Evolutionary conservation across 2,113 vertebrate species (phyloP), one percentile per base, ranked within the genome.

Genomic region (Cyprinodon tularosa): DNA sequence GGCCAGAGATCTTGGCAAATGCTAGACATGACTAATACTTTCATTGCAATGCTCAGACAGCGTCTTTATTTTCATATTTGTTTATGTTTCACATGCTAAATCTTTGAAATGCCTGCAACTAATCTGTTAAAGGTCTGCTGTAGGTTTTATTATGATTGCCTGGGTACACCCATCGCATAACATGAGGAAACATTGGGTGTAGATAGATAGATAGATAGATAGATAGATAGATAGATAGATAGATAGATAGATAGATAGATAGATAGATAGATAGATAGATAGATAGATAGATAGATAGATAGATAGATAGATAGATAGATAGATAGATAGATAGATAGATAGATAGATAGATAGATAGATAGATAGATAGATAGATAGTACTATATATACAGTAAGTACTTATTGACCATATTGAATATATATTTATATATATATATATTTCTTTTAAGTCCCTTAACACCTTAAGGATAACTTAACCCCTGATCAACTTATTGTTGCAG

Each of bases 101-200:
- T 57, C 71, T 88, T 78, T 90, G 64, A 77, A 89, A 80, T 88
- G 44, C 89, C 90, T 92, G 88, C 84, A 67, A 9, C 90, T 83
- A 91, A 93, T 93, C 91, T 76, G 37, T 75, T 82, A 74, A 90
- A 88, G 87, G 89, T 89, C 92, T 76, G 76, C 81, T 83, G 69
- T 92, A 80, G 84, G 92, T 95, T 95, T 95, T 93, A 95, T 94
- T 95, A 91, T 92, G 78, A 73, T 87, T 92, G 92, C 39, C 88
- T 89, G 17, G 50, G 50, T 2, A 20, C 50, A 10, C 42, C 9
- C 42, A 6, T 4, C 17, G 48, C 14, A 20, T 17, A 53, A 53
- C 15, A 53, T 53, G 17, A 53, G 48, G 48, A 53, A 53, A 53
- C 15, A 53, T 5, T 53, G 48, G 48, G 17, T 14, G 17, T 17